Evolutionary conservation across 1,140 invertebrate species (phyloP).

Genomic region (Drosophila ironensis): DNA sequence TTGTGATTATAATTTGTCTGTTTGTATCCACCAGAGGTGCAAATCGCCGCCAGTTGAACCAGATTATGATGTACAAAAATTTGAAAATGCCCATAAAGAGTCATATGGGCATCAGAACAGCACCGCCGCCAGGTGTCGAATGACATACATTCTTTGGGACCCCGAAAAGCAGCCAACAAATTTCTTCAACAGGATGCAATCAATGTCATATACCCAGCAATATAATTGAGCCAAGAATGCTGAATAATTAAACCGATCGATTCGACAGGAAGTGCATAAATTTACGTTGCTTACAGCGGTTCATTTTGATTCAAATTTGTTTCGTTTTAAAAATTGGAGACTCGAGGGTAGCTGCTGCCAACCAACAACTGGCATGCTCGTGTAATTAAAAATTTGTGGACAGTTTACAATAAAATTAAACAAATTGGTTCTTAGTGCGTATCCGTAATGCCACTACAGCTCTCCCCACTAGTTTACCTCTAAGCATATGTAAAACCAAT

Average conservation of each 20-base stretch:
- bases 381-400: no score
- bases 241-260: conserved; percentile 48
- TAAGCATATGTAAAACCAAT: neutral
- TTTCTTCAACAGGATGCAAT: conserved; percentile 48
- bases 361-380: no score
- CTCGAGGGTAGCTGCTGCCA: neutral
- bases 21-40: conserved; percentile 15
- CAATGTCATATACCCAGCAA: conserved; percentile 33
- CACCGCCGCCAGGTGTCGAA: conserved; percentile 10
- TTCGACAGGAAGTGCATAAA: conserved; percentile 69
- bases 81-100: conserved; percentile 56
- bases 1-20: conserved; percentile 55
- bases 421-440: no score
- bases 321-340: no score
- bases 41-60: conserved; percentile 48
- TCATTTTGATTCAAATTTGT: neutral
- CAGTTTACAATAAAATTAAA: no score
- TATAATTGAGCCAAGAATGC: conserved; percentile 43
- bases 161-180: conserved; percentile 49
- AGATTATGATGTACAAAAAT: conserved; percentile 53
- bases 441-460: no score
- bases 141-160: conserved; percentile 44
- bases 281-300: conserved; percentile 24
- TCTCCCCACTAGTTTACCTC: neutral
- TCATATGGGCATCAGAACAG: conserved; percentile 18